These are phyloP conservation scores for Cryptophagus acutangulus DNA, from an alignment of 2,888 invertebrate species.

Conservation along the genomic window DNA sequence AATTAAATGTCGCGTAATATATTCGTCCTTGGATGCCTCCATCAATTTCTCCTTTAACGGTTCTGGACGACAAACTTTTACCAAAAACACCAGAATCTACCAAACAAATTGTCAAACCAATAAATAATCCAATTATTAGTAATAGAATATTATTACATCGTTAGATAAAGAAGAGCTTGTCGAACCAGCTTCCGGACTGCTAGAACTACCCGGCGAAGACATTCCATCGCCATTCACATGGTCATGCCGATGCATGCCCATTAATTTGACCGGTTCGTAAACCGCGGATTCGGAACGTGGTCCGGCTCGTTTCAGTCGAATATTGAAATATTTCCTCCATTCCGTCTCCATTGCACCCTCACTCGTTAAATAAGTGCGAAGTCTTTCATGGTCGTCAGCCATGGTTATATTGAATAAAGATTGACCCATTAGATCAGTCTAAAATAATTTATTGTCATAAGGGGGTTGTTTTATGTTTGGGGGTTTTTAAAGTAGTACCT, in stretches of 20 bases:
- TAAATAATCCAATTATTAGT: not conserved
- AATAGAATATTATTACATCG: no score
- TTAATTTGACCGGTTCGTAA: slow-evolving; percentile 66
- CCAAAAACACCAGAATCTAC: slow-evolving; percentile 67
- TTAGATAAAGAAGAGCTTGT: slow-evolving; percentile 19
- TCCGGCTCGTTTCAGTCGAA: slow-evolving; percentile 60
- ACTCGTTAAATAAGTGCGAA: slow-evolving; percentile 54
- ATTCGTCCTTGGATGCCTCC: slow-evolving; percentile 74
- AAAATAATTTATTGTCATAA: slow-evolving; percentile 25
- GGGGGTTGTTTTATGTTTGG: not conserved
- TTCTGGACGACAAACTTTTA: slow-evolving; percentile 65
- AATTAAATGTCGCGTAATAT: slow-evolving; percentile 81
- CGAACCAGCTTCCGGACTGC: slow-evolving; percentile 15
- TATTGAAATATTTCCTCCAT: slow-evolving; percentile 53
- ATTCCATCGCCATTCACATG: slow-evolving; percentile 1
- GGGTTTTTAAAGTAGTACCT: slow-evolving; percentile 50
- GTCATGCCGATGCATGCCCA: slow-evolving; percentile 52
- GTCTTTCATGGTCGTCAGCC: slow-evolving; percentile 69
- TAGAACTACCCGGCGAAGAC: slow-evolving; percentile 12
- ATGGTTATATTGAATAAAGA: slow-evolving; percentile 77
- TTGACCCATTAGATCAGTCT: slow-evolving; percentile 80
- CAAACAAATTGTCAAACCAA: slow-evolving; percentile 18
- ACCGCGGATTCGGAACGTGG: slow-evolving; percentile 67
- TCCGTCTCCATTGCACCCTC: slow-evolving; percentile 43
- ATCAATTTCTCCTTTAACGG: slow-evolving; percentile 62